These are phyloP conservation scores for Drosophila kokeensis DNA, from an alignment of 2,888 invertebrate genomes.

Conservation along the genomic window DNA sequence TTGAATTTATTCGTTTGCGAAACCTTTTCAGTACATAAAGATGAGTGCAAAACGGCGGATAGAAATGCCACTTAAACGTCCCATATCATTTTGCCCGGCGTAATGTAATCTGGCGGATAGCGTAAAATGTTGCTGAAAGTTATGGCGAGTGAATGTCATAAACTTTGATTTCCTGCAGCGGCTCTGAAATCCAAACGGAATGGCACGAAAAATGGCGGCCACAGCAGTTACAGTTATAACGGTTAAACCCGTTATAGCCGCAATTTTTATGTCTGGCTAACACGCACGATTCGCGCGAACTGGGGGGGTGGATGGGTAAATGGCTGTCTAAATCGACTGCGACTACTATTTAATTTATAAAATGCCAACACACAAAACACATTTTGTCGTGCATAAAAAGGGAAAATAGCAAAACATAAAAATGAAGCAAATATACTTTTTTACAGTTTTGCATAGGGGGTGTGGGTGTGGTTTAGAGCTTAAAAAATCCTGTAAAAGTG, in stretches of 20 bases:
- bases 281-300: constrained; percentile 57
- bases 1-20: neutral
- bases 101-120: constrained; percentile 27
- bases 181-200: constrained; percentile 22
- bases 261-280: constrained; percentile 71
- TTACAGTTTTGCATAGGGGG: constrained; percentile 11
- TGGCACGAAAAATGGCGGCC: constrained; percentile 61
- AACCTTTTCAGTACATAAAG: neutral
- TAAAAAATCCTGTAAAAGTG: constrained; percentile 55
- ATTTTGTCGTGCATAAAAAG: constrained; percentile 29
- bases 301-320: constrained; percentile 17
- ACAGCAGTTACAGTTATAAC: constrained; percentile 49
- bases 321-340: constrained; percentile 61
- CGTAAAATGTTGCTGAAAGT: constrained; percentile 50
- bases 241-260: constrained; percentile 56
- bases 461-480: constrained; percentile 45
- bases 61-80: constrained; percentile 7
- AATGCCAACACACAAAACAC: constrained; percentile 49
- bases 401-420: constrained; percentile 13
- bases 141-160: constrained; percentile 71
- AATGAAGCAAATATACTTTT: constrained; percentile 44
- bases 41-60: neutral
- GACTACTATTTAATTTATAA: constrained; percentile 77
- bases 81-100: neutral
- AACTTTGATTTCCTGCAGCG: constrained; percentile 72